These are phyloP conservation scores for Isichthys henryi DNA, from an alignment of 2,113 vertebrate species.

Conservation along the genomic window DNA sequence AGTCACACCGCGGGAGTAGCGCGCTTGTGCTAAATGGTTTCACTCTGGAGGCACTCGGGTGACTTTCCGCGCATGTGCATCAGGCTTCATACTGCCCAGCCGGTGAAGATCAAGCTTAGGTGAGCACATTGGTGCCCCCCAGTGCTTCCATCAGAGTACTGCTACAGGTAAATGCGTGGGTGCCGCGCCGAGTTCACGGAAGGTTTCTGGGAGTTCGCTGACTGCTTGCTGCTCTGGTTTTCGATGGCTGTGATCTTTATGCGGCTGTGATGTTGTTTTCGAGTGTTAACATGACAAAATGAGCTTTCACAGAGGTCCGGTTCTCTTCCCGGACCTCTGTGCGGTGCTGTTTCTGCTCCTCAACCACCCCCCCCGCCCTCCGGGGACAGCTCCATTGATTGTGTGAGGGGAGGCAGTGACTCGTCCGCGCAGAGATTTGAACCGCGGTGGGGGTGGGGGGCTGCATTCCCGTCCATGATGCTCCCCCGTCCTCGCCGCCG, in stretches of 20 bases:
- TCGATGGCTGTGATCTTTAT: neutral
- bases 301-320: neutral
- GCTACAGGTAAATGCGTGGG: neutral
- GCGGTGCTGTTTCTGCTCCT: neutral
- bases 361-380: neutral
- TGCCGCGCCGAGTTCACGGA: neutral
- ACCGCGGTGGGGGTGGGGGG: neutral
- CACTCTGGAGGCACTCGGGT: neutral
- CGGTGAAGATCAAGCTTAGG: neutral
- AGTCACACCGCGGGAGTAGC: neutral
- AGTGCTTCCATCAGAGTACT: neutral
- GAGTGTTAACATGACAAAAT: neutral
- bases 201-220: neutral
- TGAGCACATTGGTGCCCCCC: neutral
- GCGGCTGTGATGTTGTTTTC: neutral
- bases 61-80: neutral
- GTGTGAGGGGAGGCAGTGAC: neutral
- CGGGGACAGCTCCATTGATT: neutral
- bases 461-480: neutral
- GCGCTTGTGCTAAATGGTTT: neutral
- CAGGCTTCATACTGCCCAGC: neutral
- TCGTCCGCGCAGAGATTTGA: neutral
- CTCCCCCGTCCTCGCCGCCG: neutral
- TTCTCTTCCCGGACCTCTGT: neutral
- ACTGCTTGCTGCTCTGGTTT: neutral